A percentile compares a stretch with the other conserved stretches of the same genome.
Evolutionary conservation across 1,140 invertebrate genomes (phyloP).

Genomic region (Centruroides sculpturatus): DNA sequence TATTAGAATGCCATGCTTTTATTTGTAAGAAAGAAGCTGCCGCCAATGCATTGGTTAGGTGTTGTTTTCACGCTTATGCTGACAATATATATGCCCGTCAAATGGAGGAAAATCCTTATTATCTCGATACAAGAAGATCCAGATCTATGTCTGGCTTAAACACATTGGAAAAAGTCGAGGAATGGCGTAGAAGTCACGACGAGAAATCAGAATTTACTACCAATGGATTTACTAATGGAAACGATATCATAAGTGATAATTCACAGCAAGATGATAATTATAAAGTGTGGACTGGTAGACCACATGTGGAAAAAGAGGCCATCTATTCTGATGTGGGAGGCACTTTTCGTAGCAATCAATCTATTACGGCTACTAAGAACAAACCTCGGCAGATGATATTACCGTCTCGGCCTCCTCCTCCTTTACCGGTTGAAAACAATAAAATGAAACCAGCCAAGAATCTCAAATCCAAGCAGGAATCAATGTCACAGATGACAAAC

Average conservation of each 20-base stretch:
- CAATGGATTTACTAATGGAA: conserved; percentile 55
- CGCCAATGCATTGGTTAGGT: conserved; percentile 80
- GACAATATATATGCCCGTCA: conserved; percentile 77
- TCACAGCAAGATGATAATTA: conserved; percentile 50
- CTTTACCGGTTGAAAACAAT: conserved; percentile 14
- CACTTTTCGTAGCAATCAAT: conserved; percentile 48
- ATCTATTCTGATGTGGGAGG: conserved; percentile 34
- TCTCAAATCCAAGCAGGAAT: neutral
- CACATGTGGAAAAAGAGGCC: conserved; percentile 12
- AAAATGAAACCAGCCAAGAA: neutral
- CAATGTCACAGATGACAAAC: neutral
- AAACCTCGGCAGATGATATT: conserved; percentile 57
- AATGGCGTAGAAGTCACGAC: conserved; percentile 15
- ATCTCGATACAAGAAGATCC: conserved; percentile 16
- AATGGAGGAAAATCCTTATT: conserved; percentile 25
- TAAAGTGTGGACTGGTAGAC: conserved; percentile 63
- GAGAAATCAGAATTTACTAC: neutral
- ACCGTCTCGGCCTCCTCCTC: conserved; percentile 45
- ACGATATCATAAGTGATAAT: conserved; percentile 40
- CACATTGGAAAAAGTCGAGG: conserved; percentile 23
- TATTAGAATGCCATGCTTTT: conserved; percentile 97
- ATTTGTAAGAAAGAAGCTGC: conserved; percentile 92
- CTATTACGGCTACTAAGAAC: conserved; percentile 29
- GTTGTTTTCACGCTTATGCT: conserved; percentile 89
- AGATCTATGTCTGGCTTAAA: conserved; percentile 18